Percentiles rank a stretch among this genome's conserved stretches.
Evolutionary conservation across 2,888 invertebrate species (phyloP).

Genomic region (Trilocha varians): DNA sequence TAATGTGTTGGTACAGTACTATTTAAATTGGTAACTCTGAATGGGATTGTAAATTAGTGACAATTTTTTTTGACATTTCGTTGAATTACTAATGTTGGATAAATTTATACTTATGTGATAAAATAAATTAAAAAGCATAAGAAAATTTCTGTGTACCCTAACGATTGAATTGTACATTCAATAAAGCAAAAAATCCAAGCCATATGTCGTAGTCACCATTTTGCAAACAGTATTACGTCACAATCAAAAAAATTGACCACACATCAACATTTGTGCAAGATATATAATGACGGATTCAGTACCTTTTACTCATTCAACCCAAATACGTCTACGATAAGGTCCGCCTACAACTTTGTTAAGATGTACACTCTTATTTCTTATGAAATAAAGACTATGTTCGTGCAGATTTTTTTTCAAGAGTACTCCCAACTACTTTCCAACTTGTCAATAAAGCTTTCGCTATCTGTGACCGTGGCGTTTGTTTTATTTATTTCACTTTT

Average conservation of each 20-base stretch:
- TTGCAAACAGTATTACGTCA: too few relatives aligned
- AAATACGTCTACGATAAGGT: conserved; percentile 54
- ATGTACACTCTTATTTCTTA: conserved; percentile 15
- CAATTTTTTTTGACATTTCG: too few relatives aligned
- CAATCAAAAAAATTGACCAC: background rate
- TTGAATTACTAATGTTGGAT: too few relatives aligned
- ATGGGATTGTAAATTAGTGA: too few relatives aligned
- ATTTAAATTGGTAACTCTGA: too few relatives aligned
- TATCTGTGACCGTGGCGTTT: conserved; percentile 65
- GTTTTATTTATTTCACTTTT: conserved; percentile 47
- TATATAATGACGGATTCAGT: background rate
- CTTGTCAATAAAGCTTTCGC: conserved; percentile 71
- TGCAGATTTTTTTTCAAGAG: conserved; percentile 16
- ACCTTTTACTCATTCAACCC: conserved; percentile 37
- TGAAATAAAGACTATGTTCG: conserved; percentile 26
- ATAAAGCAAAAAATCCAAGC: too few relatives aligned
- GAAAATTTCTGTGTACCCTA: too few relatives aligned
- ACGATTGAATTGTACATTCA: too few relatives aligned
- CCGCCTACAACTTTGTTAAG: conserved; percentile 38
- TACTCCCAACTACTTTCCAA: conserved; percentile 55
- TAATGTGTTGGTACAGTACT: too few relatives aligned
- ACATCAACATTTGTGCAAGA: background rate
- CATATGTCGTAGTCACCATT: too few relatives aligned
- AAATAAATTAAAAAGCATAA: too few relatives aligned
- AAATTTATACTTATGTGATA: too few relatives aligned